Evolutionary conservation across 2,113 vertebrate genomes (phyloP).

Genomic region (Melierax canorus): DNA sequence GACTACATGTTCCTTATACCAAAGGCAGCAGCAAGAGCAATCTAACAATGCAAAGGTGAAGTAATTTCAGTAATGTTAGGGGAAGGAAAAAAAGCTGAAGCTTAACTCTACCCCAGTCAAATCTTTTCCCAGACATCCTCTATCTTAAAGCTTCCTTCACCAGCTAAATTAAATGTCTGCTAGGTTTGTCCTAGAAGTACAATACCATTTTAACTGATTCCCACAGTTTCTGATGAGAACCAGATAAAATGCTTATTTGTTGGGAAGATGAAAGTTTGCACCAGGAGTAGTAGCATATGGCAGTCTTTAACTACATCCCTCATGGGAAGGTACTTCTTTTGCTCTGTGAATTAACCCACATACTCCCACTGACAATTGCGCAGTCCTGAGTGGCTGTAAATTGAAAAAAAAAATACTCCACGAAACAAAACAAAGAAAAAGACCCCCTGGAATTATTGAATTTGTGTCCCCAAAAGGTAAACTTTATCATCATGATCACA

Average conservation of each 20-base stretch:
- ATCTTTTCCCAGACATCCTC: not conserved
- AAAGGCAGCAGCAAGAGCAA: not conserved
- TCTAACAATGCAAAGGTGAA: not conserved
- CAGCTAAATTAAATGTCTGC: not conserved
- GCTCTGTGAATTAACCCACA: not conserved
- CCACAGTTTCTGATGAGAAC: not conserved
- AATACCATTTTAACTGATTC: not conserved
- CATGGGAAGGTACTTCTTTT: not conserved
- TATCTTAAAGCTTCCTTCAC: not conserved
- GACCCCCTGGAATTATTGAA: not conserved
- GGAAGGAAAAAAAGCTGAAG: not conserved
- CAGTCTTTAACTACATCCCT: not conserved
- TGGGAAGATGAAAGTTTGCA: not conserved
- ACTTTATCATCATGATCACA: too few species aligned
- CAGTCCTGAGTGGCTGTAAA: not conserved
- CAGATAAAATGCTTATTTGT: not conserved
- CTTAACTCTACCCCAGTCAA: not conserved
- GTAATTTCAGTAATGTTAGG: not conserved
- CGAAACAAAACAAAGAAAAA: not conserved
- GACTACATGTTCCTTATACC: not conserved
- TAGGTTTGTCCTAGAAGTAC: not conserved
- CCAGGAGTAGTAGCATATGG: not conserved
- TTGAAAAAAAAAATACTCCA: not conserved
- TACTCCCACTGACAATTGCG: not conserved
- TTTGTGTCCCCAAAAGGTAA: not conserved